Evolutionary conservation across 2,797 vertebrate species (phyloP), one percentile per base, ranked within the genome.

Genomic region (Otolemur crassicaudatus): DNA sequence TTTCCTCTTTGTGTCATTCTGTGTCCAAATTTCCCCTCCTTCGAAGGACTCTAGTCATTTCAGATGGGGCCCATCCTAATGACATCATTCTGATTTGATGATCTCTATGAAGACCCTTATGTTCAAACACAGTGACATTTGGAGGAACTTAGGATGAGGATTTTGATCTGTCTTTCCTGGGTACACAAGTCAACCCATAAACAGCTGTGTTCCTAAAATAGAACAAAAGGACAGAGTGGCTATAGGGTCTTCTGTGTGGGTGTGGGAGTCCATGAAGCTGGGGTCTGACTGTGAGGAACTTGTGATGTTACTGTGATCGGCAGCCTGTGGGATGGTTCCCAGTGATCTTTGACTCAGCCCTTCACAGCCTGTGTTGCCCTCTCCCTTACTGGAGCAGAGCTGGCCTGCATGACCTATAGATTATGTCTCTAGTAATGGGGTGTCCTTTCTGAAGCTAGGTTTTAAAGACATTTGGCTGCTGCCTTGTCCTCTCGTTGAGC

Each of bases 281-380:
- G 43, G 20, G 13, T 22, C 72, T 72, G 5, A 31, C 9, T 7
- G 22, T 34, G 60, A 63, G 25, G 27, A 72, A 34, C 7, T 7
- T 9, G 20, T 23, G 31, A 2, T 23, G 58, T 91, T 17, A 20
- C 81, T 4, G 1, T 29, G 46, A 9, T 31, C 2, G 14, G 27
- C 79, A 22, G 73, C 22, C 29, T 94, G 34, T 0, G 1, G 23
- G 7, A 7, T 0, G 70, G 87, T 29, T 37, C 65, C 27, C 14
- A 1, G 4, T 0, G 23, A 76, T 13, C 27, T 37, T 49, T 5
- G 1, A 20, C 27, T 70, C 43, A 27, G n/a, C 7, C 14, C 4
- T 37, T 10, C 60, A 25, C 25, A 9, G 43, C 53, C 49, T 3
- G 12, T 7, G 23, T 29, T 17, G 29, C 43, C 11, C 14, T 27